phyloP scores from a whole-genome alignment of 1,140 invertebrate species.

The Tetranychus urticae region DNA sequence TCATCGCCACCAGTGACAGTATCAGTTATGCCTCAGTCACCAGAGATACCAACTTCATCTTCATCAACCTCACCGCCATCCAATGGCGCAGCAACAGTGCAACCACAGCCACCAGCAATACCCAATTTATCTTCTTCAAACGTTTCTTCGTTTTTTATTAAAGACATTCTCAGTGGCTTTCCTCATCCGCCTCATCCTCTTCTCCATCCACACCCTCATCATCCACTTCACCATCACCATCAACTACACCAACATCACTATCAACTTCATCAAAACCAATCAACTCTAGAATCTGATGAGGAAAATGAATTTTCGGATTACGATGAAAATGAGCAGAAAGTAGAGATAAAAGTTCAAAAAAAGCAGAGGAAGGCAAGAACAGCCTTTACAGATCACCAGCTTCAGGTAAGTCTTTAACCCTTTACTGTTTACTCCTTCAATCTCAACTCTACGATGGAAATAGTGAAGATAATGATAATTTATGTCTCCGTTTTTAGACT shows the following conservation, averaged over 20 bases:
- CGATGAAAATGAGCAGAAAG: background rate
- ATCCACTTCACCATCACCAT: background rate
- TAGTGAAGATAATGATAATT: background rate
- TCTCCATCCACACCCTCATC: background rate
- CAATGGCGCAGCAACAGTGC: background rate
- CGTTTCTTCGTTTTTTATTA: background rate
- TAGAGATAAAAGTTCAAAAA: constrained; percentile 28
- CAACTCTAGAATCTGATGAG: background rate
- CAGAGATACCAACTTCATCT: no score
- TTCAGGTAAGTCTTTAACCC: constrained; percentile 33
- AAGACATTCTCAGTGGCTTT: background rate
- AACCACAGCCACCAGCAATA: background rate
- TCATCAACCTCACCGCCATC: background rate
- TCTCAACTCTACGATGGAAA: background rate
- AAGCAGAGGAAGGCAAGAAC: constrained; percentile 92
- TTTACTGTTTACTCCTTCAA: background rate
- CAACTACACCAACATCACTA: background rate
- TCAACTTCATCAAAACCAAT: background rate
- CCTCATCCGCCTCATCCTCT: background rate
- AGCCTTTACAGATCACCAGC: constrained; percentile 92
- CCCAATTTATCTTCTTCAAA: no score
- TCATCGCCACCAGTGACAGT: no score
- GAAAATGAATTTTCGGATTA: background rate
- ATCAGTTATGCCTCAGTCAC: no score
- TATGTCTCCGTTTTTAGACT: constrained; percentile 21